Conservation (phyloP, 2,113 vertebrate species). For the Taxidea taxus region DNA sequence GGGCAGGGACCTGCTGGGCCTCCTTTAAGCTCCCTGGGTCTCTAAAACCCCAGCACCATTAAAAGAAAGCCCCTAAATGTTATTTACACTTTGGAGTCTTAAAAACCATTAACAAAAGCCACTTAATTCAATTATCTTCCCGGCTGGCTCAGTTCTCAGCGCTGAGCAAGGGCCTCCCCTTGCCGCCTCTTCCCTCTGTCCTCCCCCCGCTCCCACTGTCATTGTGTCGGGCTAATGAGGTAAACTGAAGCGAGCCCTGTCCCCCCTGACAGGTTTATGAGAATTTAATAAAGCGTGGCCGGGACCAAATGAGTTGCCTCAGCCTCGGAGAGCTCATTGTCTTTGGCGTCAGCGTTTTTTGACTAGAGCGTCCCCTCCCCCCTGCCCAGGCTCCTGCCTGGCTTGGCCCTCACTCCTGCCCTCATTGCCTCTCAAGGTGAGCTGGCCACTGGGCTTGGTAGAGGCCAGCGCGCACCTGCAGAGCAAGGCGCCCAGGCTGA, state of each 20-base stretch:
- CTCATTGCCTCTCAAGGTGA: constrained; percentile 44
- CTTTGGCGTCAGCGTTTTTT: constrained; percentile 75
- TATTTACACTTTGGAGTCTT: constrained; percentile 88
- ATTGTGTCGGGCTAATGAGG: constrained; percentile 89
- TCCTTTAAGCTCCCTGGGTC: constrained; percentile 59
- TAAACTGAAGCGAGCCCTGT: constrained; percentile 89
- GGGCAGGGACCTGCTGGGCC: neutral
- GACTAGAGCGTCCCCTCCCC: constrained; percentile 55
- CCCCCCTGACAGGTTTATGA: constrained; percentile 91
- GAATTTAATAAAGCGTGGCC: constrained; percentile 92
- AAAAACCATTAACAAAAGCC: constrained; percentile 89
- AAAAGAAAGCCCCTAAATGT: constrained; percentile 84
- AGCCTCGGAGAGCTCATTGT: constrained; percentile 78
- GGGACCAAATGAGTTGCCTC: constrained; percentile 87
- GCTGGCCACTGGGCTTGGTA: neutral
- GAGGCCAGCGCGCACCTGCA: neutral
- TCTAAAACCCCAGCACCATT: constrained; percentile 81
- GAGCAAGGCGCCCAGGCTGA: neutral
- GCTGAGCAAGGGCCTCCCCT: constrained; percentile 55
- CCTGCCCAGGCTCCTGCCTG: neutral
- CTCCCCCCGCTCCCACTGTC: constrained; percentile 74
- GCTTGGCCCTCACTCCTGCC: neutral
- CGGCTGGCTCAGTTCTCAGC: constrained; percentile 62
- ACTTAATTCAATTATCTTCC: constrained; percentile 90
- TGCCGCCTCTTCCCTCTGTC: neutral